Conservation (phyloP, 2,113 vertebrate species). For the Romanogobio albipinnatus region DNA sequence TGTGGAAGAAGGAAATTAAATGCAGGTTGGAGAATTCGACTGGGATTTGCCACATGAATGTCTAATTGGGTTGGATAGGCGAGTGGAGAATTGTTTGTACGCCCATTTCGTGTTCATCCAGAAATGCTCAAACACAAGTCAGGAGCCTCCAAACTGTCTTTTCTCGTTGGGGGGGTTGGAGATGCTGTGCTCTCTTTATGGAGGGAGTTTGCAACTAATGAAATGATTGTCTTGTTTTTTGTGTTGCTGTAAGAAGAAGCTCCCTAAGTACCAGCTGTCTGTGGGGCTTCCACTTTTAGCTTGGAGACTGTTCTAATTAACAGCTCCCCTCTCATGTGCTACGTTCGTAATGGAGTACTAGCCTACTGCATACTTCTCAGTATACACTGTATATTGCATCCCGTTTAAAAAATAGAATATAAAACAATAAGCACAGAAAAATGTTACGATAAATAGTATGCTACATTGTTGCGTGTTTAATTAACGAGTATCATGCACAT, state of each 20-base stretch:
- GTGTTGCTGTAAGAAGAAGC: slow-evolving; percentile 69
- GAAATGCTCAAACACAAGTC: not conserved
- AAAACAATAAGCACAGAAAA: not conserved
- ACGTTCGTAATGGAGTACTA: slow-evolving; percentile 42
- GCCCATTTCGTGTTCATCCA: not conserved
- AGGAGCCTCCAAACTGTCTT: slow-evolving; percentile 61
- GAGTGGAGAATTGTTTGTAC: slow-evolving; percentile 18
- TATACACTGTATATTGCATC: not conserved
- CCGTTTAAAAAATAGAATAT: not conserved
- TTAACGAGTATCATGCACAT: not conserved
- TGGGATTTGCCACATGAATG: slow-evolving; percentile 65
- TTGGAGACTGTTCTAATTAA: slow-evolving; percentile 78
- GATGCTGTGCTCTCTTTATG: slow-evolving; percentile 71
- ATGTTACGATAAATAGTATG: not conserved
- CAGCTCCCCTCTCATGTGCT: slow-evolving; percentile 59
- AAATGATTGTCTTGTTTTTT: slow-evolving; percentile 79
- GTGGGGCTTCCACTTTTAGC: slow-evolving; percentile 70
- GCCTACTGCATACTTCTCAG: not conserved
- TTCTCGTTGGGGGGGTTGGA: slow-evolving; percentile 62
- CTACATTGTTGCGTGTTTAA: not conserved
- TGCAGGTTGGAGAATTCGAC: slow-evolving; percentile 68
- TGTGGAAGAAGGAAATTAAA: slow-evolving; percentile 73
- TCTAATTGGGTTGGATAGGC: slow-evolving; percentile 68
- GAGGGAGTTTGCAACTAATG: slow-evolving; percentile 74
- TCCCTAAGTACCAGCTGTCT: slow-evolving; percentile 67